These are phyloP conservation scores for Macropodus opercularis DNA, from an alignment of 2,797 vertebrate species.

Conservation along the genomic window DNA sequence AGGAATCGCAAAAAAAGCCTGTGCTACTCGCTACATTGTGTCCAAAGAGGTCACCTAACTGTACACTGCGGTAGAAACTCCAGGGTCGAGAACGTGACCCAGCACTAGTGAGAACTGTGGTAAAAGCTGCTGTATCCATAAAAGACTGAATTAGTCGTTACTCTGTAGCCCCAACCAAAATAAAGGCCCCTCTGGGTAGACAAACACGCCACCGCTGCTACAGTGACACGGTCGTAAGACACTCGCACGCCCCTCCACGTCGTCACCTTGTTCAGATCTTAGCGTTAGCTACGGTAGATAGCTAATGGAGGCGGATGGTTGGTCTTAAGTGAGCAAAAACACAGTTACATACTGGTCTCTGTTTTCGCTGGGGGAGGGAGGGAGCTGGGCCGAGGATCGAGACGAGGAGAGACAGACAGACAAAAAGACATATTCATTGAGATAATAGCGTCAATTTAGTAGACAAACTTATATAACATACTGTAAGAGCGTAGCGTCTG, in stretches of 20 bases:
- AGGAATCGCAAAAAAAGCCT: slow-evolving; percentile 55
- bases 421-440: slow-evolving; percentile 76
- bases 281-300: slow-evolving; percentile 61
- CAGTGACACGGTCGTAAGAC: slow-evolving; percentile 81
- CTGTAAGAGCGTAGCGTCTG: slow-evolving; percentile 64
- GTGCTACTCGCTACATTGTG: slow-evolving; percentile 72
- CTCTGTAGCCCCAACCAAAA: slow-evolving; percentile 66
- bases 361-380: slow-evolving; percentile 72
- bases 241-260: slow-evolving; percentile 54
- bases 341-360: slow-evolving; percentile 86
- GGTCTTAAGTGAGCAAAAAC: slow-evolving; percentile 79
- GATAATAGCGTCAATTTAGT: slow-evolving; percentile 80
- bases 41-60: slow-evolving; percentile 60
- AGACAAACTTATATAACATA: slow-evolving; percentile 80
- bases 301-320: slow-evolving; percentile 75
- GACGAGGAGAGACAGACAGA: slow-evolving; percentile 74
- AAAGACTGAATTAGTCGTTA: slow-evolving; percentile 64
- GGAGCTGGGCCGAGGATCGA: slow-evolving; percentile 51
- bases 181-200: slow-evolving; percentile 76
- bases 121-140: slow-evolving; percentile 70
- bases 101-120: slow-evolving; percentile 48
- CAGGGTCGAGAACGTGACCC: slow-evolving; percentile 34
- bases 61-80: slow-evolving; percentile 59
- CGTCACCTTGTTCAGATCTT: slow-evolving; percentile 46
- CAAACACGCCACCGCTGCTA: slow-evolving; percentile 70